These are phyloP conservation scores for Argyrosomus japonicus DNA, from an alignment of 2,113 vertebrate species.

Conservation along the genomic window DNA sequence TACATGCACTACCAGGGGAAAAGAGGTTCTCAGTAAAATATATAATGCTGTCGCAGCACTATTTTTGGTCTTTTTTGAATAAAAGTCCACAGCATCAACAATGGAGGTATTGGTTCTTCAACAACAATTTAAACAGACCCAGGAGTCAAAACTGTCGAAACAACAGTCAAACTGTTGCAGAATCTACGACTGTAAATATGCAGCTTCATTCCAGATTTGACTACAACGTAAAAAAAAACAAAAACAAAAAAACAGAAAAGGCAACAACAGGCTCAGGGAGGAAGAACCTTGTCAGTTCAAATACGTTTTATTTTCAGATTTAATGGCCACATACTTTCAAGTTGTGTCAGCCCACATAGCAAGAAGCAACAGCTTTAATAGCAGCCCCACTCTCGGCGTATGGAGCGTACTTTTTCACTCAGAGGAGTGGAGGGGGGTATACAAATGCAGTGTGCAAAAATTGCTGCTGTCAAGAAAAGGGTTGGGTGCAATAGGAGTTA, in stretches of 20 bases:
- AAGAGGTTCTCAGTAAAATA: not conserved
- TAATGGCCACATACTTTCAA: conserved; percentile 3
- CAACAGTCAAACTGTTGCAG: not conserved
- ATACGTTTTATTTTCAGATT: not conserved
- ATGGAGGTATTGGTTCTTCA: not conserved
- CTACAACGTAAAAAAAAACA: not conserved
- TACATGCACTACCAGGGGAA: conserved; percentile 4
- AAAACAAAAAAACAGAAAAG: not conserved
- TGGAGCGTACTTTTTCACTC: not conserved
- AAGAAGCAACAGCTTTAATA: not conserved
- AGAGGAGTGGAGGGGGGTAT: not conserved
- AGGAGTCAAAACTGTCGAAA: too few species aligned
- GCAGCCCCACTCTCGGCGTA: not conserved
- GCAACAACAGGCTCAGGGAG: not conserved
- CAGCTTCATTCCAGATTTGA: not conserved
- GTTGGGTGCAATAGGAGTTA: conserved; percentile 4
- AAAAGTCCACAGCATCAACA: not conserved
- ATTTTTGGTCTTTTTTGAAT: not conserved
- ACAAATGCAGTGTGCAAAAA: conserved; percentile 25
- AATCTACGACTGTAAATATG: not conserved
- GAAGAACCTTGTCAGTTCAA: not conserved
- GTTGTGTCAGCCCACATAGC: not conserved
- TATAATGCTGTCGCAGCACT: not conserved
- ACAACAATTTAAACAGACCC: not conserved
- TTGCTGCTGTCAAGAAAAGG: not conserved